Evolutionary conservation across 2,113 vertebrate species (phyloP), one percentile per base, ranked within the genome.

Genomic region (Lipophrys pholis): DNA sequence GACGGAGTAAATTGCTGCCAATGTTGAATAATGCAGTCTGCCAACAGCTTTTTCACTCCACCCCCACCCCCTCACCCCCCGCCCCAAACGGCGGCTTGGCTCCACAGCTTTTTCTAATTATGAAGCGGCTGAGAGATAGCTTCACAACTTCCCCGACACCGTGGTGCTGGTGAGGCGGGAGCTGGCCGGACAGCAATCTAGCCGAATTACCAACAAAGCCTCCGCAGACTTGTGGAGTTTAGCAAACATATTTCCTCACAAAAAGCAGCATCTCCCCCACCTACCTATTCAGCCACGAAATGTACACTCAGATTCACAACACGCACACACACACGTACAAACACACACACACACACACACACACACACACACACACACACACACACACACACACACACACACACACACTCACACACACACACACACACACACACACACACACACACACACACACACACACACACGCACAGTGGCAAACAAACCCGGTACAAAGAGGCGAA

Each of bases 11-110:
- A 84, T 83, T 58, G 80, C 78, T 86, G 88, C 84, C 88, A 90
- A 85, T 89, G 83, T 89, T 89, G 81, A 91, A 89, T 86, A 87
- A 85, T 81, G 69, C 59, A 81, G 80, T 68, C 86, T 90, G 88
- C 89, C 86, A 88, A 85, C 73, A 85, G 68, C 15, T 67, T 72
- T 60, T 81, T 68, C 56, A 52, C 35, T 51, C 56, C 55, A 76
- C 53, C 63, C 73, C 73, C 21, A 30, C 21, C 21, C 74, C 63
- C 83, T 76, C 69, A 85, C 73, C 73, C 21, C 2, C 21, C 21
- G 71, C 63, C 83, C 74, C 69, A 85, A 82, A 84, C 83, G 73
- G 65, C 79, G 81, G 82, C 81, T 85, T 42, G 66, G 71, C 73
- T 82, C 71, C 83, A 81, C 83, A 67, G 80, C 76, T 79, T 84